phyloP scores from a whole-genome alignment of 2,888 invertebrate genomes.

The Drosophila paramelanica region DNA sequence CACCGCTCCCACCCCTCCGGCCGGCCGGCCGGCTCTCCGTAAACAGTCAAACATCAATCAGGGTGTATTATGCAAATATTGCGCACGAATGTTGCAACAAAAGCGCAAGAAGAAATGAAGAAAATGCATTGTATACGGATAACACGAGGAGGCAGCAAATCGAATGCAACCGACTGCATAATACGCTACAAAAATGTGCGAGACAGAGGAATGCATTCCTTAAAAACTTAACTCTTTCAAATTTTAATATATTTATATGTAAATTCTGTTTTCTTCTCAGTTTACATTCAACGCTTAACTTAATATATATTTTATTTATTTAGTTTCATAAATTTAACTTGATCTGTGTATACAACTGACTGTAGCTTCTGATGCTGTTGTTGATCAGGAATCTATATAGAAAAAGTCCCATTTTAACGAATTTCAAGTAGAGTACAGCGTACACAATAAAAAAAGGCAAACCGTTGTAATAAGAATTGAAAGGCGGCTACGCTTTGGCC shows the following conservation, averaged over 20 bases:
- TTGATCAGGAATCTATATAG: too few species aligned
- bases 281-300: too few species aligned
- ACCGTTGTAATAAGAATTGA: too few species aligned
- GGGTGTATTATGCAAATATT: constrained; percentile 75
- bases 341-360: too few species aligned
- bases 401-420: neutral
- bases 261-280: too few species aligned
- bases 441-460: neutral
- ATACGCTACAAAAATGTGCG: neutral
- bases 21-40: neutral
- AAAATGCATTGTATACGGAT: constrained; percentile 34
- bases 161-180: neutral
- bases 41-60: constrained; percentile 73
- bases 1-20: neutral
- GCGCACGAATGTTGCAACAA: constrained; percentile 76
- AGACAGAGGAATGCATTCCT: too few species aligned
- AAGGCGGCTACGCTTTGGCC: neutral
- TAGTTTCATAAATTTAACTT: too few species aligned
- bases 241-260: too few species aligned
- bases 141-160: neutral
- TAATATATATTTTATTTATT: too few species aligned
- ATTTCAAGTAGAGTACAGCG: neutral
- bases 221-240: too few species aligned
- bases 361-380: too few species aligned
- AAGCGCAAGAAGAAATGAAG: constrained; percentile 51